Percentiles rank a stretch among this genome's conserved stretches.
These are phyloP conservation scores for Tachuris rubrigastra DNA, from an alignment of 2,113 vertebrate species.

Conservation along the genomic window DNA sequence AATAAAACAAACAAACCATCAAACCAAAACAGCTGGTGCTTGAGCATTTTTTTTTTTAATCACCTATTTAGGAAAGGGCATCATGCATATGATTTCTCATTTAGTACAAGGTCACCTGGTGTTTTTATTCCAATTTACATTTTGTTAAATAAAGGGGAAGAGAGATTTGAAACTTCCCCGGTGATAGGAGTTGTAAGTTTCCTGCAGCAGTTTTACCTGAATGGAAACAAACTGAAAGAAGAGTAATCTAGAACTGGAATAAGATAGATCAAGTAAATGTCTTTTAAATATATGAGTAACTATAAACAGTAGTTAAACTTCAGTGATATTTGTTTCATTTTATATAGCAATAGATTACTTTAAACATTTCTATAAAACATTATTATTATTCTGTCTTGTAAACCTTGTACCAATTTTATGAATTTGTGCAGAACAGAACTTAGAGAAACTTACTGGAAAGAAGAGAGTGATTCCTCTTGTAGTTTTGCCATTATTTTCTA, in stretches of 20 bases:
- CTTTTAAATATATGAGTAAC: neutral
- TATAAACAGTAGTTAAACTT: neutral
- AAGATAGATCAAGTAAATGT: neutral
- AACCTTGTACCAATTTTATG: neutral
- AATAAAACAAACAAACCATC: neutral
- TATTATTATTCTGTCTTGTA: neutral
- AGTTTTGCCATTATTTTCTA: neutral
- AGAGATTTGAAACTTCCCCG: neutral
- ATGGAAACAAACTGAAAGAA: neutral
- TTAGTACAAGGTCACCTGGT: neutral
- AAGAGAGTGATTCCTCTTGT: neutral
- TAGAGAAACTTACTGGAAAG: neutral
- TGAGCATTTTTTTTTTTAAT: neutral
- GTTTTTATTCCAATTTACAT: neutral
- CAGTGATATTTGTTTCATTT: neutral
- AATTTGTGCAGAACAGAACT: neutral
- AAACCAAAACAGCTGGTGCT: neutral
- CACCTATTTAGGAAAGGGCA: neutral
- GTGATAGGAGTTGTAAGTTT: neutral
- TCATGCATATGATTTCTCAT: accelerated
- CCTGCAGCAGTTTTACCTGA: neutral
- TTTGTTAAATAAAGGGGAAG: neutral
- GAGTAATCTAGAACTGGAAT: neutral
- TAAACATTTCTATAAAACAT: neutral
- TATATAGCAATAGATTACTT: neutral